Conservation (phyloP, 2,113 vertebrate species). For the Lipotes vexillifer region DNA sequence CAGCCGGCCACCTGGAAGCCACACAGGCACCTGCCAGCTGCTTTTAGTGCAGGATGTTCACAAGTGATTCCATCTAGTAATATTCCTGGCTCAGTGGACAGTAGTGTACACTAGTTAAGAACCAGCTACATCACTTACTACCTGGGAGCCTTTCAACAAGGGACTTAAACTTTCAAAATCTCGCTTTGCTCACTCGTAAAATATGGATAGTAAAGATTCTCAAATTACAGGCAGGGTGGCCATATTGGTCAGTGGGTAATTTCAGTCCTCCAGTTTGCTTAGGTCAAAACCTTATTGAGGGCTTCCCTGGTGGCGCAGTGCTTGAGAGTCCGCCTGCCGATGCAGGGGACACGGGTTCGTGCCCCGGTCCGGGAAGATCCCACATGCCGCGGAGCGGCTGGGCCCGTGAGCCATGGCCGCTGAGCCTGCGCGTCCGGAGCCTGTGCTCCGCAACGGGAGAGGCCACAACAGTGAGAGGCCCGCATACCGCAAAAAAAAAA, state of each 20-base stretch:
- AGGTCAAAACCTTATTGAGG: neutral
- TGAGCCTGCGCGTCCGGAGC: too few relatives aligned
- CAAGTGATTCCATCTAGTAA: neutral
- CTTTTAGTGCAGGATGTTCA: neutral
- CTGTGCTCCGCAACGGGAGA: too few relatives aligned
- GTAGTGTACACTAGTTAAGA: neutral
- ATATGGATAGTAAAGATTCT: neutral
- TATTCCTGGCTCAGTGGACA: neutral
- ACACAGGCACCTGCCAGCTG: neutral
- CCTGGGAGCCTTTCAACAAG: neutral
- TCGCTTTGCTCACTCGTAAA: neutral
- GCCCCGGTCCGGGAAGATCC: too few relatives aligned
- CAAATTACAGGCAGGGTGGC: neutral
- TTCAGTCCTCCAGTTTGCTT: neutral
- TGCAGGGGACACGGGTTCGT: too few relatives aligned
- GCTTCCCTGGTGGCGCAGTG: too few relatives aligned
- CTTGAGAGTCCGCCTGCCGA: too few relatives aligned
- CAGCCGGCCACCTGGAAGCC: neutral
- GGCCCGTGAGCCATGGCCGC: too few relatives aligned
- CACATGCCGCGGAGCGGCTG: too few relatives aligned
- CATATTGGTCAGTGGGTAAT: neutral
- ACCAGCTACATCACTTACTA: neutral
- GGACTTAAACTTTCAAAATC: neutral
- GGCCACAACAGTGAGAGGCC: too few relatives aligned
- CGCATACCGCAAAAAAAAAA: too few relatives aligned